Base-by-base conservation (phyloP, 1,140 invertebrate species). In the Psix sp. region DNA sequence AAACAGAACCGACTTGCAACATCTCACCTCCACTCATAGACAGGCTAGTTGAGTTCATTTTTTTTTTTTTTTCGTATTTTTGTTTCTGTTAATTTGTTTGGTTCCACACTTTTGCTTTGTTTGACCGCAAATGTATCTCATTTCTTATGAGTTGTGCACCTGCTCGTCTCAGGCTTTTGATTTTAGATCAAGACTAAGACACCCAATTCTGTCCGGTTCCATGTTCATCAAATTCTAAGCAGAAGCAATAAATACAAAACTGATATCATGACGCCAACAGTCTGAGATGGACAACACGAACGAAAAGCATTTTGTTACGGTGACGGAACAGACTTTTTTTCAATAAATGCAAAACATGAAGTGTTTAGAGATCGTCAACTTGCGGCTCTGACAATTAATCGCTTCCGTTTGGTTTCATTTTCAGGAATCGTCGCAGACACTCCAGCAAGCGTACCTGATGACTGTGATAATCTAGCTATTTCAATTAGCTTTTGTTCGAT, bases 381-480 rank as follows among this genome's bases (percentile, higher is more conserved):
- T n/a, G n/a, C n/a, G n/a, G 26, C 2, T 21, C 13, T 16, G 9
- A 31, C 45, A 39, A 75, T 60, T 36, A 51, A 65, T 73, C 21
- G 0, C 10, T 54, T 7, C 35, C 21, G 43, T 65, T 77, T 62
- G 78, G 81, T 85, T 80, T 82, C 67, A 71, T 74, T 86, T 86
- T 79, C 85, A 86, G 85, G 80, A 73, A 57, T 66, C 54, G 56
- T 54, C 70, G 77, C 76, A 78, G 77, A 76, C 70, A 71, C 74
- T 67, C 59, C 71, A 77, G 68, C 59, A 74, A 77, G 67, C 29
- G 83, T 86, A 86, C 85, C 84, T 85, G 84, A 86, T 76, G 79
- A 82, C 83, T 86, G 85, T 86, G 85, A 86, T 86, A 84, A 66
- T 10, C 2, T 29, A 10, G 26, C 21, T n/a, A n/a, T n/a, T n/a